phyloP scores from a whole-genome alignment of 2,797 vertebrate genomes.

The Chiloscyllium punctatum region DNA sequence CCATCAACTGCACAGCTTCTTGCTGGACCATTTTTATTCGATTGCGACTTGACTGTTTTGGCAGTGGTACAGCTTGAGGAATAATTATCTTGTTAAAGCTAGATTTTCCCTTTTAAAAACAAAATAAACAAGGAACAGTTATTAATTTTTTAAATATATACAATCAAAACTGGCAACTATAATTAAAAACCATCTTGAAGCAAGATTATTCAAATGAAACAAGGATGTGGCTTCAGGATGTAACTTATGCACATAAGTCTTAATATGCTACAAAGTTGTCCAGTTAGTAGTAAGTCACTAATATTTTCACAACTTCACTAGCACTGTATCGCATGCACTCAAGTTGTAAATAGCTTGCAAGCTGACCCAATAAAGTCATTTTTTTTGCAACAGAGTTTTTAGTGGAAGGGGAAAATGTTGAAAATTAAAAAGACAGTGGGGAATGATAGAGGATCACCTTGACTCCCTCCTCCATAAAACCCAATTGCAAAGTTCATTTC shows the following conservation, averaged over 20 bases:
- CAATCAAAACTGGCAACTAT: not conserved
- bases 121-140: not conserved
- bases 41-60: slow-evolving; percentile 36
- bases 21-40: slow-evolving; percentile 51
- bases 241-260: not conserved
- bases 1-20: slow-evolving; percentile 47
- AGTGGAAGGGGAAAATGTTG: not conserved
- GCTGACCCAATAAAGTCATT: not conserved
- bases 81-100: slow-evolving; percentile 53
- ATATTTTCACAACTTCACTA: not conserved
- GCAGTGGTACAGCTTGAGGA: slow-evolving; percentile 47
- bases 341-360: not conserved
- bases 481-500: not conserved
- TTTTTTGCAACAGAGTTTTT: not conserved
- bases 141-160: not conserved
- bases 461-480: not conserved
- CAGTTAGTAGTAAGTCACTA: not conserved
- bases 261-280: not conserved
- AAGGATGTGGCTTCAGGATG: not conserved
- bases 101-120: slow-evolving; percentile 42
- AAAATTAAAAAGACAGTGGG: not conserved
- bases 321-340: not conserved
- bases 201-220: not conserved
- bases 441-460: not conserved
- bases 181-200: not conserved